These are phyloP conservation scores for Microctenopoma stevenorrisi DNA, from an alignment of 2,797 vertebrate genomes.

Conservation along the genomic window DNA sequence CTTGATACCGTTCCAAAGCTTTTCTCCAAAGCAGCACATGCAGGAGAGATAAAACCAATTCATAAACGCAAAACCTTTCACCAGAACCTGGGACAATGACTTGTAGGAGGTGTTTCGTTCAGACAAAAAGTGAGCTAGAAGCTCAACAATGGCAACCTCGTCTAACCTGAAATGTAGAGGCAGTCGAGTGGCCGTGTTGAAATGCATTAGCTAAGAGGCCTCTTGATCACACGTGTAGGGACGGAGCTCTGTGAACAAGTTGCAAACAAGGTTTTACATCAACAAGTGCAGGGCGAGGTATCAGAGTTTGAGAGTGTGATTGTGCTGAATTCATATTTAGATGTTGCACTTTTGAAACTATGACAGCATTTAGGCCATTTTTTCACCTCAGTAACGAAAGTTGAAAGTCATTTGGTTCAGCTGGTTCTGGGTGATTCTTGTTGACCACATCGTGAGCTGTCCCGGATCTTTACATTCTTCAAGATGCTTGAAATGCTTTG, in stretches of 20 bases:
- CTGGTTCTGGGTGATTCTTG: too few relatives aligned
- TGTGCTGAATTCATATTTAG: too few relatives aligned
- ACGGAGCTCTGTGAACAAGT: background rate
- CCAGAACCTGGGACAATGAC: background rate
- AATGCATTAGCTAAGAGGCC: conserved; percentile 39
- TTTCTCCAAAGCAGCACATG: background rate
- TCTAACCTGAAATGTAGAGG: conserved; percentile 34
- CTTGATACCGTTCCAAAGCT: background rate
- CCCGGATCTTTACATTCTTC: background rate
- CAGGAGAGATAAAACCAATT: background rate
- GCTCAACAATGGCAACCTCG: conserved; percentile 6
- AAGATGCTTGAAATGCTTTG: background rate
- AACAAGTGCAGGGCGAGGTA: conserved; percentile 4
- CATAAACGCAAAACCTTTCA: background rate
- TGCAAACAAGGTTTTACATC: conserved; percentile 21
- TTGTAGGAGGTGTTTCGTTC: background rate
- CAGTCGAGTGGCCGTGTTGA: conserved; percentile 26
- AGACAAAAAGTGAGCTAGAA: background rate
- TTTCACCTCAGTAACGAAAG: too few relatives aligned
- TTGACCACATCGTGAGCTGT: background rate
- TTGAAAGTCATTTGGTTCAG: background rate
- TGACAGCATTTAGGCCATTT: too few relatives aligned
- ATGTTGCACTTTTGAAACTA: too few relatives aligned
- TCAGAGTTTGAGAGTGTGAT: background rate
- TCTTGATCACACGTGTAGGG: conserved; percentile 22